Evolutionary conservation across 92 coral and sea anemone species (phyloP).

Genomic region (Porites cylindrica): DNA sequence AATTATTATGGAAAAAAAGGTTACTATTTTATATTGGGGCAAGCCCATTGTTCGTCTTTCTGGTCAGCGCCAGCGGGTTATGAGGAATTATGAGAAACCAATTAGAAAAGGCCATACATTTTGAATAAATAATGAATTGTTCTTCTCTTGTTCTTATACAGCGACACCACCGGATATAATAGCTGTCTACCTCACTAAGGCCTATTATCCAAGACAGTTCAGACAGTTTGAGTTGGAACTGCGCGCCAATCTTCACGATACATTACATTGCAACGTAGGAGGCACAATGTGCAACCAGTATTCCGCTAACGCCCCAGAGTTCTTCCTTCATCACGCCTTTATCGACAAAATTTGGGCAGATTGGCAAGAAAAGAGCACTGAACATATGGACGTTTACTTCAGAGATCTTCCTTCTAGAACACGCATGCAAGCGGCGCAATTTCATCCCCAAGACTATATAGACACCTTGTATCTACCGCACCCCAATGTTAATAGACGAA

Average conservation of each 20-base stretch:
- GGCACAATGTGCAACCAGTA: constrained; percentile 38
- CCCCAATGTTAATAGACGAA: not conserved
- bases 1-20: too few relatives aligned
- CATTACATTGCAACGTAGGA: constrained; percentile 30
- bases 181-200: constrained; percentile 5
- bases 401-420: not conserved
- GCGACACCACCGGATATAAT: constrained; percentile 34
- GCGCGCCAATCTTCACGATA: constrained; percentile 41
- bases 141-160: not conserved
- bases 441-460: constrained; percentile 1
- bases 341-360: constrained; percentile 50
- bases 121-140: too few relatives aligned
- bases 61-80: too few relatives aligned
- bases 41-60: too few relatives aligned
- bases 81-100: too few relatives aligned
- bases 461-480: constrained; percentile 27
- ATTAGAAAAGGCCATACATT: too few relatives aligned
- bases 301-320: constrained; percentile 45
- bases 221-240: constrained; percentile 26
- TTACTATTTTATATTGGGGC: too few relatives aligned
- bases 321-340: constrained; percentile 39
- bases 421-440: not conserved
- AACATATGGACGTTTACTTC: constrained; percentile 10
- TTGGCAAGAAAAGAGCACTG: constrained; percentile 38
- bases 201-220: not conserved